These are phyloP conservation scores for Australoheros scitulus DNA, from an alignment of 2,113 vertebrate species.

Conservation along the genomic window DNA sequence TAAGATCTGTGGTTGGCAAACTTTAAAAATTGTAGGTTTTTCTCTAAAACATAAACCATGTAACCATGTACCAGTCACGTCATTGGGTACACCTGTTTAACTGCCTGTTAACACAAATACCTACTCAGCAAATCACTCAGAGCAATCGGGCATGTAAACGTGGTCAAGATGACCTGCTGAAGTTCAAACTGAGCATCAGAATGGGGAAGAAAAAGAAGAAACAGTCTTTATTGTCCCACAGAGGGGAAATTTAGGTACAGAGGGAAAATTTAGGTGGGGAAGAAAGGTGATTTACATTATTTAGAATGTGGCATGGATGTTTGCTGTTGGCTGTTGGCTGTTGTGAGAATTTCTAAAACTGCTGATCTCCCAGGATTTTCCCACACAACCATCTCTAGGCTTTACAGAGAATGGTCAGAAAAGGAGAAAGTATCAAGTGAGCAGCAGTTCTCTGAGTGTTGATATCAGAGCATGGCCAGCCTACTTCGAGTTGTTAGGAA, in stretches of 20 bases:
- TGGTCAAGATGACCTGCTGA: neutral
- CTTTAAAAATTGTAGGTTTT: neutral
- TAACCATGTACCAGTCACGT: neutral
- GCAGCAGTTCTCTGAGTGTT: neutral
- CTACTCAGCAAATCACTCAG: neutral
- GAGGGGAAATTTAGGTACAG: too few species aligned
- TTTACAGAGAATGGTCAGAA: rapidly evolving
- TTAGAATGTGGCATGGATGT: neutral
- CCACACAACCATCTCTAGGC: too few species aligned
- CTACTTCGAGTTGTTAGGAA: rapidly evolving
- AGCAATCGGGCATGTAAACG: rapidly evolving
- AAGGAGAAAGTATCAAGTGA: neutral
- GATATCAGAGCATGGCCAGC: neutral
- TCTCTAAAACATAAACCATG: neutral
- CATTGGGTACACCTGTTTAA: neutral
- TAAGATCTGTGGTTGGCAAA: neutral
- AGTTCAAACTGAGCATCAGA: neutral
- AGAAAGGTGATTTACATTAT: neutral
- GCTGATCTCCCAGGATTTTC: too few species aligned
- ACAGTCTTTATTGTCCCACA: too few species aligned
- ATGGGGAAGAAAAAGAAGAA: neutral
- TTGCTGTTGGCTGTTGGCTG: neutral
- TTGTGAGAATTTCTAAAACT: neutral
- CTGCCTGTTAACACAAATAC: neutral
- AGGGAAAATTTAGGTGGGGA: too few species aligned